Evolutionary conservation across 2,888 invertebrate genomes (phyloP).

Genomic region (Megaustenia siamemsis): DNA sequence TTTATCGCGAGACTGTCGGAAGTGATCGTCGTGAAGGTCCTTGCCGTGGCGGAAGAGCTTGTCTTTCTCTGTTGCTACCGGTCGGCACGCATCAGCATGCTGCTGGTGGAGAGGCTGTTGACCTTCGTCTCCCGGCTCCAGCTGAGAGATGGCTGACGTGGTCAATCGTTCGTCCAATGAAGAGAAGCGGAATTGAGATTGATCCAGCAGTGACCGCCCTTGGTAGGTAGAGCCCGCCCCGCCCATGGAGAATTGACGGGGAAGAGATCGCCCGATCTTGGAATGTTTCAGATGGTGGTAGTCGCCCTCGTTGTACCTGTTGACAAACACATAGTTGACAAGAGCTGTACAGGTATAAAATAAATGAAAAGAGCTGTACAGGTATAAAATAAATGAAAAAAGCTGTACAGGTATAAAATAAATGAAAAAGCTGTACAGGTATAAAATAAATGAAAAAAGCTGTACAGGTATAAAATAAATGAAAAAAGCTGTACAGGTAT

Average conservation of each 20-base stretch:
- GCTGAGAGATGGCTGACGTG: not conserved
- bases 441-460: not conserved
- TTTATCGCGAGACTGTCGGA: conserved; percentile 1
- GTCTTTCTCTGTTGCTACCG: not conserved
- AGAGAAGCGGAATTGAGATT: conserved; percentile 37
- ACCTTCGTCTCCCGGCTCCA: not conserved
- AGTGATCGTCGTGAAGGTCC: not conserved
- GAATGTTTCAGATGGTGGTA: conserved; percentile 73
- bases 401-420: not conserved
- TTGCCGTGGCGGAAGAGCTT: not conserved
- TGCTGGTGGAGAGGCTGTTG: conserved; percentile 33
- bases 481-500: too few relatives aligned
- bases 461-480: too few relatives aligned
- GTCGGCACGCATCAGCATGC: not conserved
- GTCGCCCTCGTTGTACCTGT: conserved; percentile 76
- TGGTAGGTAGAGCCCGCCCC: conserved; percentile 52
- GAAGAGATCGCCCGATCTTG: conserved; percentile 63
- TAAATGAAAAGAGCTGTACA: not conserved
- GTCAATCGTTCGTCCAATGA: conserved; percentile 45
- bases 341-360: not conserved
- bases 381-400: not conserved
- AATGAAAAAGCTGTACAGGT: not conserved
- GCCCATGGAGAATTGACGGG: conserved; percentile 72
- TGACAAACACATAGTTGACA: not conserved
- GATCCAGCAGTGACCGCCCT: conserved; percentile 29